Conservation (phyloP, 2,113 vertebrate genomes). For the Perca flavescens region DNA sequence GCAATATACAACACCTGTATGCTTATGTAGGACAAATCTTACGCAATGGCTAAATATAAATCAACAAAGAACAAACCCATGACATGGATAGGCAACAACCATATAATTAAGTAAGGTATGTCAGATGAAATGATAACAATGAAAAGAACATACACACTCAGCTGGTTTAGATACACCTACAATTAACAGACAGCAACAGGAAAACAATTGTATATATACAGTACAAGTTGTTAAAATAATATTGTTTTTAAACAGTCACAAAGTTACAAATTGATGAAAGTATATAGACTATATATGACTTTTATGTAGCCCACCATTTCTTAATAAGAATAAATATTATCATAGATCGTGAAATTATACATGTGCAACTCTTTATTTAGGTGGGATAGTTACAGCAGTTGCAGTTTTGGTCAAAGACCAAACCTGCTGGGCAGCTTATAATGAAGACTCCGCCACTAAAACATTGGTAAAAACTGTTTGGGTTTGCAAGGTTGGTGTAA, state of each 20-base stretch:
- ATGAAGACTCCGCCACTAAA: accelerated
- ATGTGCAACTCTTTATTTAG: neutral
- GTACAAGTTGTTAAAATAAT: neutral
- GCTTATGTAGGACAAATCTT: neutral
- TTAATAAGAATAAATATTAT: neutral
- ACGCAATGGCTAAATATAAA: neutral
- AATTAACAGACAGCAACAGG: neutral
- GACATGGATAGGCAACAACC: neutral
- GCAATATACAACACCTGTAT: neutral
- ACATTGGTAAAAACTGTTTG: neutral
- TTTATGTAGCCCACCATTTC: neutral
- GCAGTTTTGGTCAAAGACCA: no score
- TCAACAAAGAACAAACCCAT: neutral
- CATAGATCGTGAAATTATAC: neutral
- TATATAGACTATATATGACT: no score
- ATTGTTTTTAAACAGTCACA: neutral
- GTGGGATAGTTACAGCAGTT: constrained; percentile 36
- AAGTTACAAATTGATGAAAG: neutral
- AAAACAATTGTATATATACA: neutral
- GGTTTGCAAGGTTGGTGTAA: constrained; percentile 32
- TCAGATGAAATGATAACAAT: neutral
- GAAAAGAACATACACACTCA: neutral
- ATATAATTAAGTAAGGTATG: neutral
- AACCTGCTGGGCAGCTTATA: neutral
- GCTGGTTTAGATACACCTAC: neutral